These are phyloP conservation scores for Apolygus lucorum DNA, from an alignment of 1,140 invertebrate species.

Conservation along the genomic window DNA sequence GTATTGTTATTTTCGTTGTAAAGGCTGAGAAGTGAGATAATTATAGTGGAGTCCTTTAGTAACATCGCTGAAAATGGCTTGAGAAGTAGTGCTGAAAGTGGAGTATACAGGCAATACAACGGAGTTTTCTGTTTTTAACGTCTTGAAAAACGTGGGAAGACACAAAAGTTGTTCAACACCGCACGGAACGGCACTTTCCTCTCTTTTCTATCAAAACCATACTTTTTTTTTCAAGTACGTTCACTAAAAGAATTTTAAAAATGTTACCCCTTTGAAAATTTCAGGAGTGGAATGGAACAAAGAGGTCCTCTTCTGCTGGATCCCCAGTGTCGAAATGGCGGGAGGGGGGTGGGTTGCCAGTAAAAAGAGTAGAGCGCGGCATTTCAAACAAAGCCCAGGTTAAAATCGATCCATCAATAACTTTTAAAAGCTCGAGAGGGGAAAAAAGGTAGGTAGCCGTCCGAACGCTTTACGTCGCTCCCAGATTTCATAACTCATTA, in stretches of 20 bases:
- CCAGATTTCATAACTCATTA: not conserved
- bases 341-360: not conserved
- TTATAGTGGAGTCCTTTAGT: too few relatives aligned
- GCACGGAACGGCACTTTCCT: not conserved
- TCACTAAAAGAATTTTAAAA: not conserved
- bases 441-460: not conserved
- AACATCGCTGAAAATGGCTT: too few relatives aligned
- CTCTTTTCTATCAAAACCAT: not conserved
- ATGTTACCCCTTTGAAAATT: not conserved
- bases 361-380: not conserved
- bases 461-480: not conserved
- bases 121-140: too few relatives aligned
- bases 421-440: not conserved
- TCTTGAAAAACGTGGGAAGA: not conserved
- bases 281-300: not conserved
- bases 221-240: not conserved
- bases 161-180: not conserved
- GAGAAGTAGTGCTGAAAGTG: too few relatives aligned
- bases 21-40: too few relatives aligned
- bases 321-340: not conserved
- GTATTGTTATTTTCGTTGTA: too few relatives aligned
- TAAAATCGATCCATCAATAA: not conserved
- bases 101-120: too few relatives aligned
- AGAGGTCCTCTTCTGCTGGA: not conserved
- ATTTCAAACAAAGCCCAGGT: not conserved